Base-by-base conservation (phyloP, 1,140 invertebrate species). In the Campoletis sonorensis region DNA sequence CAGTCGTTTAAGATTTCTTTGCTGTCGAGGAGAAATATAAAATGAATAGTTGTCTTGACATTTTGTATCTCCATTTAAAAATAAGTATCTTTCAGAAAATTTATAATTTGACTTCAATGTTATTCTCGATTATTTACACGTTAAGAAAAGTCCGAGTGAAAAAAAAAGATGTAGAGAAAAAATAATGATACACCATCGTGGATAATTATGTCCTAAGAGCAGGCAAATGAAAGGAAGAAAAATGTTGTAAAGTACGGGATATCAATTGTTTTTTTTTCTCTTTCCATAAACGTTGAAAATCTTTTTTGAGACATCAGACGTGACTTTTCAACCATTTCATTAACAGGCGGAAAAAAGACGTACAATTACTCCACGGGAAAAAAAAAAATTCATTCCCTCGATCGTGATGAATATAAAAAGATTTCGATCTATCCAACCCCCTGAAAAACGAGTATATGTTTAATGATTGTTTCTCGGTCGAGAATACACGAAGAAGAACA, bases 301-400 rank as follows among this genome's bases (percentile, higher is more conserved):
- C 18, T 71, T 71, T 33, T 30, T 7, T 40, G 68, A 37, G 68
- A 71, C 4, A 71, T 37, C 68, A 33, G 68, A 30, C 68, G 68
- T 71, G 33, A 10, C 33, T 71, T 15, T 3, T 68, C 30, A 58
- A n/a, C 18, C 18, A 58, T 26, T 16, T 68, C 30, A 27, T 18
- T 18, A n/a, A 37, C 18, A 37, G 40, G 33, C 16, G 33, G 33
- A 33, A 40, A 37, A 37, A 40, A 37, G 15, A 71, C 68, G 33
- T 71, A 16, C 23, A 30, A 71, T 37, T 71, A 68, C 30, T 71
- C 18, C 4, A 18, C 11, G 33, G 16, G 30, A 7, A 37, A 33
- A n/a, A 40, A 37, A 71, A 8, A 7, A 40, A 33, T 71, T 33
- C 16, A 21, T 37, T 21, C 67, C 4, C 67, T 27, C 26, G 27